Percentiles rank a stretch among this genome's conserved stretches.
These are phyloP conservation scores for Calidris pugnax DNA, from an alignment of 2,113 vertebrate species.

Conservation along the genomic window DNA sequence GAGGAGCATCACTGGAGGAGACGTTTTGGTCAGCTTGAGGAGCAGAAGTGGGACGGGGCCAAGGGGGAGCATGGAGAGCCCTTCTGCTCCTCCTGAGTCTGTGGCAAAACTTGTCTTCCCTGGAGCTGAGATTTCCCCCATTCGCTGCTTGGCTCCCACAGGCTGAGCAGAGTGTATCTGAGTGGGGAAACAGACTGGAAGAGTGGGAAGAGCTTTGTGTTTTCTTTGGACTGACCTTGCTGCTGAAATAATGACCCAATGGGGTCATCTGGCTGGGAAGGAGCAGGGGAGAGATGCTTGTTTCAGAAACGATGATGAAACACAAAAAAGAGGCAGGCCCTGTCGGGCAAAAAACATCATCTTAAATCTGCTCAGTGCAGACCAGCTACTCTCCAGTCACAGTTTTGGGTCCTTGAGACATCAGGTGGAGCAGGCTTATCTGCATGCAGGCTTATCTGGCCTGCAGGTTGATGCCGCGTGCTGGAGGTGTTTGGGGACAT, in stretches of 20 bases:
- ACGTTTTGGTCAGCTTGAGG: accelerated
- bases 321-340: not conserved
- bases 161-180: not conserved
- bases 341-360: not conserved
- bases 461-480: not conserved
- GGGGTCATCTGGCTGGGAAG: not conserved
- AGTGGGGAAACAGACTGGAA: not conserved
- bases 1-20: not conserved
- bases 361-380: not conserved
- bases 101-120: not conserved
- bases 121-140: not conserved
- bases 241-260: not conserved
- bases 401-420: not conserved
- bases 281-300: not conserved
- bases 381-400: not conserved
- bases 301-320: not conserved
- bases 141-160: not conserved
- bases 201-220: not conserved
- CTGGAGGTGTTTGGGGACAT: not conserved
- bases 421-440: accelerated
- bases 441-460: accelerated
- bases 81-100: not conserved
- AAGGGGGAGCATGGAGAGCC: not conserved
- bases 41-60: not conserved
- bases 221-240: not conserved